Conservation (phyloP, 2,113 vertebrate genomes). For the Chascanopsetta lugubris region DNA sequence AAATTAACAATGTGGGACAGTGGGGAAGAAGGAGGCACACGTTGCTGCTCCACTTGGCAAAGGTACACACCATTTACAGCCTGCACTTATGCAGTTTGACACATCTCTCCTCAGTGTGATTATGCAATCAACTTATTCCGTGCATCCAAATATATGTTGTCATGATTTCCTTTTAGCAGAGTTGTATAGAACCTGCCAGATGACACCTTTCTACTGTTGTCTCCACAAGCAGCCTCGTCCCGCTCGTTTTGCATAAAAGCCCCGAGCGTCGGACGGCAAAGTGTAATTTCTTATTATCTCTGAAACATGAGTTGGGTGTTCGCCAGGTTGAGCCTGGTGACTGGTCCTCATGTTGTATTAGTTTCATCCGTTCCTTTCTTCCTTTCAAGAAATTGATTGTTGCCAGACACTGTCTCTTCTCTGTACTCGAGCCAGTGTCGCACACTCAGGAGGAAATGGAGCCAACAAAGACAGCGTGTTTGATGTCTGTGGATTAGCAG, state of each 20-base stretch:
- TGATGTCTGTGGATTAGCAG: neutral
- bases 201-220: slow-evolving; percentile 1
- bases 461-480: neutral
- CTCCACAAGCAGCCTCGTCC: slow-evolving; percentile 4
- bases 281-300: slow-evolving; percentile 15
- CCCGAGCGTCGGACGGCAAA: neutral
- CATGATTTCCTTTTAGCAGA: neutral
- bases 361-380: neutral
- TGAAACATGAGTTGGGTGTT: slow-evolving; percentile 3
- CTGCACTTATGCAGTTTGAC: slow-evolving; percentile 14
- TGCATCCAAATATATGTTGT: neutral
- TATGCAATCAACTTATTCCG: slow-evolving; percentile 1
- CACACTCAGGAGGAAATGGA: neutral
- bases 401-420: neutral
- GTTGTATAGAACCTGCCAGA: neutral
- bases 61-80: slow-evolving; percentile 15
- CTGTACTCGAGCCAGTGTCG: neutral
- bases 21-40: neutral
- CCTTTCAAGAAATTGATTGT: neutral
- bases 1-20: slow-evolving; percentile 20
- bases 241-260: slow-evolving; percentile 15
- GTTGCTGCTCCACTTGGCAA: neutral
- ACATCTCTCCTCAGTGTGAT: neutral
- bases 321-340: neutral
- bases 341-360: neutral